These are phyloP conservation scores for Antigone vipio DNA, from an alignment of 2,113 vertebrate species.

Conservation along the genomic window DNA sequence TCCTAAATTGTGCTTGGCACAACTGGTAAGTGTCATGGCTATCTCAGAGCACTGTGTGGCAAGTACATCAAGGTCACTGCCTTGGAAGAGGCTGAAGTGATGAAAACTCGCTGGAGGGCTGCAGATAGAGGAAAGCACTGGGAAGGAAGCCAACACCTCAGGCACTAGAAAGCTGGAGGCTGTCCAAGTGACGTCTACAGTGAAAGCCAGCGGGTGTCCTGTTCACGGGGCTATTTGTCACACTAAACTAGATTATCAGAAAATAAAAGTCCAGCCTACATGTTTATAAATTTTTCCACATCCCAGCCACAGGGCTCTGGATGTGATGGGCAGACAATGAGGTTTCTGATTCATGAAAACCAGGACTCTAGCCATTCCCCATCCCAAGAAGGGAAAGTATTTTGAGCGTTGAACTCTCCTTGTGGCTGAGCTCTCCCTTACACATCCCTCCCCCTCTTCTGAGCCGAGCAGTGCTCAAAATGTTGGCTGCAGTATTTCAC, in stretches of 20 bases:
- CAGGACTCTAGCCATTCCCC: neutral
- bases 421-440: neutral
- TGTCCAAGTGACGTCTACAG: neutral
- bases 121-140: neutral
- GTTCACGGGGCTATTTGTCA: slow-evolving; percentile 38
- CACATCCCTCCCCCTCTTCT: neutral
- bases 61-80: neutral
- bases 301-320: neutral
- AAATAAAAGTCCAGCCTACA: slow-evolving; percentile 37
- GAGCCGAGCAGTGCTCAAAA: neutral
- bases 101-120: slow-evolving; percentile 38
- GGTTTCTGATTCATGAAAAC: neutral
- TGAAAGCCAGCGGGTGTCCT: slow-evolving; percentile 5
- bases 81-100: neutral
- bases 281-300: slow-evolving; percentile 44
- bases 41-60: neutral
- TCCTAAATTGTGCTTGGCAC: neutral
- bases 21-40: neutral
- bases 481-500: neutral
- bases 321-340: neutral
- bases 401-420: neutral
- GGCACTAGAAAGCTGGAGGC: slow-evolving; percentile 29
- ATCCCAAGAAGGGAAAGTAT: neutral
- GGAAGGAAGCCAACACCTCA: slow-evolving; percentile 38
- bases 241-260: slow-evolving; percentile 50